Evolutionary conservation across 2,888 invertebrate genomes (phyloP), one percentile per base, ranked within the genome.

Genomic region (Leptinotarsa peninsularis): DNA sequence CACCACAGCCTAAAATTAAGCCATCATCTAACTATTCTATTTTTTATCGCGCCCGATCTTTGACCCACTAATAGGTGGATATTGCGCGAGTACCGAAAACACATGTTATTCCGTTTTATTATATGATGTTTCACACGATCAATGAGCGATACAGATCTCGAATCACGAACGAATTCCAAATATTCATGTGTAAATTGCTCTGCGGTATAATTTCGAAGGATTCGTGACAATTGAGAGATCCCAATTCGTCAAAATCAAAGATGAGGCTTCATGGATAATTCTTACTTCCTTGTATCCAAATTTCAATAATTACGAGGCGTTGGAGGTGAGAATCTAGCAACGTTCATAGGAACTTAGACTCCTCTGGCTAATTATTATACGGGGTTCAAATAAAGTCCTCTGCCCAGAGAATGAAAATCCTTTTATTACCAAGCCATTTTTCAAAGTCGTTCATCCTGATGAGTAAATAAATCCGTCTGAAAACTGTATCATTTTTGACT

Each of bases 71-170:
- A 70, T 70, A 58, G 70, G 58, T 49, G 70, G 21, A 72, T 72
- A 72, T 72, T 72, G 72, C 72, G 72, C 66, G 52, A 72, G 66
- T 56, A 66, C 60, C 72, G 60, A 75, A 66, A 72, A 77, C 75
- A 77, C 77, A 75, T 77, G 77, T 77, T 75, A 77, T 75, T 75
- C 67, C 54, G 75, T 74, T 74, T 76, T 76, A 75, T 75, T 73
- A 75, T 71, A 75, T 54, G 68, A 68, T 74, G 73, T 73, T 77
- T 77, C 77, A 77, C 77, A 77, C 77, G 77, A 75, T 75, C 72
- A n/a, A 33, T 43, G 27, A 63, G 58, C 67, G 75, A 74, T 77
- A 75, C 70, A 74, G 77, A 77, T 72, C 75, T 77, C 63, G 67
- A 70, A 76, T 76, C 76, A 76, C 76, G 76, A 76, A 71, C 71